These are phyloP conservation scores for Eumacrocentrus americanus DNA, from an alignment of 2,888 invertebrate genomes.

Conservation along the genomic window DNA sequence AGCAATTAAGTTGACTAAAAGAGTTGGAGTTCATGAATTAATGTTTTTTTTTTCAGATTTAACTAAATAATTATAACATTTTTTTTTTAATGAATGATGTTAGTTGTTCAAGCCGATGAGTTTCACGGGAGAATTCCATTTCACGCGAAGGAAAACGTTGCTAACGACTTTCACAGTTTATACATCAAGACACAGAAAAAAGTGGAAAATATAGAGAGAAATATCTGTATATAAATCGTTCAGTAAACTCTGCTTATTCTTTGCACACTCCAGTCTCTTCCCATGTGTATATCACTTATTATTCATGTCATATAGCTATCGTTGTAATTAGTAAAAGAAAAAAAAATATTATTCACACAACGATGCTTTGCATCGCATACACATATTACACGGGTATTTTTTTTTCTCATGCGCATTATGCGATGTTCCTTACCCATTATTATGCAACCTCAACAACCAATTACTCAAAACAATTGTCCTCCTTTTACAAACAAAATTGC, in stretches of 20 bases:
- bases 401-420: too few relatives aligned
- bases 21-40: too few relatives aligned
- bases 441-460: conserved; percentile 8
- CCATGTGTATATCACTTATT: background rate
- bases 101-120: background rate
- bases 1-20: too few relatives aligned
- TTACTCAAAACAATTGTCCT: background rate
- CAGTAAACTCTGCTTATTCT: background rate
- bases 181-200: background rate
- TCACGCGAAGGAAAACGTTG: conserved; percentile 5
- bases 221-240: background rate
- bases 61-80: too few relatives aligned
- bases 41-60: too few relatives aligned
- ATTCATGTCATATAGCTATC: background rate
- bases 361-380: too few relatives aligned
- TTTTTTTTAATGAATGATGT: too few relatives aligned
- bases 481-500: background rate
- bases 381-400: too few relatives aligned
- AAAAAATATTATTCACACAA: too few relatives aligned
- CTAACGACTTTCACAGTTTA: conserved; percentile 2
- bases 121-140: conserved; percentile 2
- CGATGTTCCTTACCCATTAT: background rate
- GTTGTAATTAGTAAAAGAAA: background rate
- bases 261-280: background rate
- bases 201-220: background rate